These are phyloP conservation scores for Prunella himalayana DNA, from an alignment of 2,113 vertebrate species.

Conservation along the genomic window DNA sequence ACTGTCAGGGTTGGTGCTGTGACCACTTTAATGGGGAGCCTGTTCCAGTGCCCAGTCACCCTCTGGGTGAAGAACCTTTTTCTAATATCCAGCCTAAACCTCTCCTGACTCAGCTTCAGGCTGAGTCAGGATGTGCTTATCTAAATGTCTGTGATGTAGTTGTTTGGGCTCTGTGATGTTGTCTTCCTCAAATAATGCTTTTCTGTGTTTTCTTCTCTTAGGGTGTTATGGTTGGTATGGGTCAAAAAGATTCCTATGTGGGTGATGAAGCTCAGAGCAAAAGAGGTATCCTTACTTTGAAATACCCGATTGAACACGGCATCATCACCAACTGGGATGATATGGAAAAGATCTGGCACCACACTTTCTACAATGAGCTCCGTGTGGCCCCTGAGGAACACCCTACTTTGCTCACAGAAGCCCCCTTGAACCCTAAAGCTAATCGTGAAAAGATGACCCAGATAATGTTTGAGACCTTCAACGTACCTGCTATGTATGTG, in stretches of 20 bases:
- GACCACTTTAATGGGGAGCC: background rate
- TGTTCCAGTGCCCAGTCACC: accelerated
- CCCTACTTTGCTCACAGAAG: slow-evolving; percentile 89
- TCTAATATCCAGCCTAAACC: background rate
- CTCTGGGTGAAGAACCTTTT: background rate
- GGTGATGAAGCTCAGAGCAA: slow-evolving; percentile 95
- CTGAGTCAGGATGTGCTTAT: too few species aligned
- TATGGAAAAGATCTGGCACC: slow-evolving; percentile 98
- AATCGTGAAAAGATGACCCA: slow-evolving; percentile 96
- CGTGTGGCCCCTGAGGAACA: slow-evolving; percentile 92
- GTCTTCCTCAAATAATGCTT: background rate
- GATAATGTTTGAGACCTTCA: slow-evolving; percentile 99
- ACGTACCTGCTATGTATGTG: slow-evolving; percentile 99
- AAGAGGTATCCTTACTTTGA: slow-evolving; percentile 89
- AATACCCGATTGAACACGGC: slow-evolving; percentile 92
- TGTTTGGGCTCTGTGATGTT: background rate
- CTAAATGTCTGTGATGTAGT: background rate
- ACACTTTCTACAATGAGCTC: slow-evolving; percentile 93
- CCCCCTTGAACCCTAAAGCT: slow-evolving; percentile 91
- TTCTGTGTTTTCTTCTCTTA: slow-evolving; percentile 47
- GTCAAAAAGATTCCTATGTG: slow-evolving; percentile 93
- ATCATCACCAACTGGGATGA: slow-evolving; percentile 98
- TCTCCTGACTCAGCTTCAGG: background rate
- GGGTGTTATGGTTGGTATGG: slow-evolving; percentile 97
- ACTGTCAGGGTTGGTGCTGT: background rate